Base-by-base conservation (phyloP, 2,888 invertebrate genomes). In the Arge pagana region DNA sequence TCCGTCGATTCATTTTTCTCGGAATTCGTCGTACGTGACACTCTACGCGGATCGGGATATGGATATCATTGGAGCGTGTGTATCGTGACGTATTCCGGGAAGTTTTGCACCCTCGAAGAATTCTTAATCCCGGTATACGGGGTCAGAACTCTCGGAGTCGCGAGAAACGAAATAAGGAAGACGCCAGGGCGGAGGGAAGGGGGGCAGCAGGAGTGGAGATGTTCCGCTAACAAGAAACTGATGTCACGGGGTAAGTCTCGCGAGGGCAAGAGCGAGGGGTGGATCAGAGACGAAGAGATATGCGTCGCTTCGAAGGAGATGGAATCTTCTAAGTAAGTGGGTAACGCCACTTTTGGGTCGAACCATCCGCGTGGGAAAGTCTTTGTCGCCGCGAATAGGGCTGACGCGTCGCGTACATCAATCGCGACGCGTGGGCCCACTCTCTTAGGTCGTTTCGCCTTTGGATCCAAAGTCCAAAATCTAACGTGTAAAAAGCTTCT, bases 171-270 rank as follows among this genome's bases (percentile, higher is more conserved):
- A 13, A n/a, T 19, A 5, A 21, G 28, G 42, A 30, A 28, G 42
- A 30, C 18, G 18, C 7, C 11, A 19, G 15, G 11, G 19, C 4
- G 19, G 41, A 28, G 48, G 56, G 61, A 50, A 55, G 55, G 54
- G 58, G 56, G 50, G 55, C 50, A 50, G 48, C 56, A 53, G 54
- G 51, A 39, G 41, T 57, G 55, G 43, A 62, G 62, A 64, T 63
- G 66, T 66, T 64, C 57, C 61, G 63, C 64, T 70, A 70, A 70
- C 67, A 70, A 69, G 70, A 68, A 70, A 70, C 62, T 64, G 64
- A 67, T 70, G 70, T 68, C 69, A 64, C 61, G 59, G 59, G 60
- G 58, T 64, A 63, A 61, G 63, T 63, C 62, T 64, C 39, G 45
- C 52, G 49, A 53, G 54, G 57, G 59, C 57, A 23, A 35, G 33